Evolutionary conservation across 2,797 vertebrate species (phyloP).

Genomic region (Oreonectes daqikongensis): DNA sequence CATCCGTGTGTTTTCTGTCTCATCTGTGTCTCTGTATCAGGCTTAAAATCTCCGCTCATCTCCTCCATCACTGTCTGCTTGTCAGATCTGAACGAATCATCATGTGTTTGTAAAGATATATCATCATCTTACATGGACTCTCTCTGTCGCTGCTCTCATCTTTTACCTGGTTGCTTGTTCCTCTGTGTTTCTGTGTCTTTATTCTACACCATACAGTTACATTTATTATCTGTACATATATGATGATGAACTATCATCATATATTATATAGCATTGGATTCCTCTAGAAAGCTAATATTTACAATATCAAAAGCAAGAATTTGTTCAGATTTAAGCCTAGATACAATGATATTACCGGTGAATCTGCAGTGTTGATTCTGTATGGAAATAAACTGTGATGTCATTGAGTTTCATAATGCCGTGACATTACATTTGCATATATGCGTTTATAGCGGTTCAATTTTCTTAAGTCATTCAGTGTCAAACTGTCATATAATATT

Average conservation of each 20-base stretch:
- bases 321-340: too few species aligned
- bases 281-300: too few species aligned
- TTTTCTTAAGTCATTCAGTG: too few species aligned
- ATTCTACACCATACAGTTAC: not conserved
- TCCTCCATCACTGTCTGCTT: slow-evolving; percentile 46
- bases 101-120: not conserved
- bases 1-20: not conserved
- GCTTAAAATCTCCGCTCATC: slow-evolving; percentile 62
- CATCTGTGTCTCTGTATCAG: slow-evolving; percentile 47
- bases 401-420: too few species aligned
- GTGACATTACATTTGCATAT: too few species aligned
- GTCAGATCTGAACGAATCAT: slow-evolving; percentile 23
- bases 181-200: slow-evolving; percentile 2
- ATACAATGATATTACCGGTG: not conserved
- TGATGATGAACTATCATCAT: too few species aligned
- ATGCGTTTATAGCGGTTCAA: too few species aligned
- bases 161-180: not conserved
- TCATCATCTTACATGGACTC: slow-evolving; percentile 9
- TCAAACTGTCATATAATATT: too few species aligned
- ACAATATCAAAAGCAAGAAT: too few species aligned
- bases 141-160: not conserved
- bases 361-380: not conserved
- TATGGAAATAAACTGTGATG: not conserved
- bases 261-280: too few species aligned
- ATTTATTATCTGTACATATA: not conserved